Evolutionary conservation across 1,140 invertebrate species (phyloP).

Genomic region (Hycleus cichorii): DNA sequence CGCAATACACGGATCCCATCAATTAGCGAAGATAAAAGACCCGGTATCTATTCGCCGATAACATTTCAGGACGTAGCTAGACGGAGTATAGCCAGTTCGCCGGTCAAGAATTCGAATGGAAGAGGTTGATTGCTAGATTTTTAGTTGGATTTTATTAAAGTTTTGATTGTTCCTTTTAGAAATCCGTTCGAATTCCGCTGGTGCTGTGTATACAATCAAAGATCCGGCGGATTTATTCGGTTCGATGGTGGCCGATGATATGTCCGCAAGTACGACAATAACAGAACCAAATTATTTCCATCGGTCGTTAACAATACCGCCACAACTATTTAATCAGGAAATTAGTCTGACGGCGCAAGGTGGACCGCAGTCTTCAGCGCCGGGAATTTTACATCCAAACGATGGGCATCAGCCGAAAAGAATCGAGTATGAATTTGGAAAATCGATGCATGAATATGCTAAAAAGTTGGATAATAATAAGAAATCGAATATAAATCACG

Average conservation of each 20-base stretch:
- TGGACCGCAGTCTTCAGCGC: not conserved
- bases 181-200: constrained; percentile 52
- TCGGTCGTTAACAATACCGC: constrained; percentile 1
- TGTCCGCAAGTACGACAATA: not conserved
- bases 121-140: constrained; percentile 35
- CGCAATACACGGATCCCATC: not conserved
- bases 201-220: constrained; percentile 42
- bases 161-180: constrained; percentile 34
- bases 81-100: constrained; percentile 65
- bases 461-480: constrained; percentile 23
- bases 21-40: constrained; percentile 21
- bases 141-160: not conserved
- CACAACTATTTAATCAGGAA: constrained; percentile 1
- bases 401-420: not conserved
- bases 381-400: constrained; percentile 16
- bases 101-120: constrained; percentile 46
- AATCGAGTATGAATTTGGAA: constrained; percentile 24
- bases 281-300: not conserved
- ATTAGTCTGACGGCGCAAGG: constrained; percentile 7
- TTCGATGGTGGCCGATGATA: constrained; percentile 19
- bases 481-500: constrained; percentile 7
- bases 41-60: constrained; percentile 70
- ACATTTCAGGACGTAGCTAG: constrained; percentile 76
- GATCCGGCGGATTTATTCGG: constrained; percentile 35
- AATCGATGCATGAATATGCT: constrained; percentile 30